Conservation (phyloP, 1,140 invertebrate genomes). For the Ladona fulva region DNA sequence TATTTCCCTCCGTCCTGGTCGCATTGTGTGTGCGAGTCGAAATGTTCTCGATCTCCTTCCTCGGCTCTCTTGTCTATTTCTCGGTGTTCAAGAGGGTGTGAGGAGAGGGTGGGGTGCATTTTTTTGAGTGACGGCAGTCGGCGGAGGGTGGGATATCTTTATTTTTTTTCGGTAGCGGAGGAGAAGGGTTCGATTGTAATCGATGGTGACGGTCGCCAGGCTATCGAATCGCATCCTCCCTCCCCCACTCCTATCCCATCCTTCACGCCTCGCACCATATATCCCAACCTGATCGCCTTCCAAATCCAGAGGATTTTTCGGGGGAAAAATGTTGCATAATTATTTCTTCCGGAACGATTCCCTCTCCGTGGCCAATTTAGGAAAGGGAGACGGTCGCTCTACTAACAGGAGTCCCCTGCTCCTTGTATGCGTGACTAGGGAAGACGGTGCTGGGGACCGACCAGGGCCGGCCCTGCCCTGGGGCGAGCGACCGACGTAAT, state of each 20-base stretch:
- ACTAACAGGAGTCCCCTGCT: too few species aligned
- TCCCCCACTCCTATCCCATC: neutral
- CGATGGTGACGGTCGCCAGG: neutral
- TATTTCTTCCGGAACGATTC: too few species aligned
- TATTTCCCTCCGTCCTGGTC: neutral
- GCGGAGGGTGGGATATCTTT: neutral
- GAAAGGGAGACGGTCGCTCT: too few species aligned
- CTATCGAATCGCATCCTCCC: neutral
- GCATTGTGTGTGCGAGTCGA: neutral
- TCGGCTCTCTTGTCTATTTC: neutral
- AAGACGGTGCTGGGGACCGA: too few species aligned
- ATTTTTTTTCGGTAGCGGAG: neutral
- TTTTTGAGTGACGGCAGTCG: constrained; percentile 2
- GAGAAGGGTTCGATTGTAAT: neutral
- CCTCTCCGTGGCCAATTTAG: too few species aligned
- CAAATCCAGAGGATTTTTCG: too few species aligned
- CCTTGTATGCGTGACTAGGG: too few species aligned
- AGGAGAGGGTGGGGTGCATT: neutral
- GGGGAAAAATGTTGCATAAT: too few species aligned
- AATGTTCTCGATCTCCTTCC: neutral
- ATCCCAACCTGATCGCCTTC: neutral
- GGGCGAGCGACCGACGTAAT: too few species aligned
- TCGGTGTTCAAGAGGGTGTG: neutral
- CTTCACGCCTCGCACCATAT: neutral
- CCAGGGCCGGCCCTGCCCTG: too few species aligned